Evolutionary conservation across 2,113 vertebrate genomes (phyloP).

Genomic region (Aythya baeri): DNA sequence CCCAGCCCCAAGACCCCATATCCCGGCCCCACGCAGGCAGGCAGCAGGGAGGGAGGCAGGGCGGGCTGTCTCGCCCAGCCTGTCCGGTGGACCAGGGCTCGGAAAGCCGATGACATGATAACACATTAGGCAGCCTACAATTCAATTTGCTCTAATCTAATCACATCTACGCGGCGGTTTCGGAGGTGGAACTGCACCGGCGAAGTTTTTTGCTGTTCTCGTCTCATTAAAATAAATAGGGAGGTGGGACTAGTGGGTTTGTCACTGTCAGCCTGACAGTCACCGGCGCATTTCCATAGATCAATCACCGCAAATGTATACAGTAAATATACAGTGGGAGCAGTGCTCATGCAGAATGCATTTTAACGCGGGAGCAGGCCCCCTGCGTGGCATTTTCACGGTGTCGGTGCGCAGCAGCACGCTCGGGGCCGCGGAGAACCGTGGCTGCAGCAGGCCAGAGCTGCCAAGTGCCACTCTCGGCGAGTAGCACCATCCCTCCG

Average conservation of each 20-base stretch:
- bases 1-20: background rate
- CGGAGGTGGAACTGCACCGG: constrained; percentile 45
- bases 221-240: constrained; percentile 70
- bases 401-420: constrained; percentile 21
- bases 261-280: constrained; percentile 43
- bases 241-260: constrained; percentile 45
- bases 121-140: constrained; percentile 63
- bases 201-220: constrained; percentile 66
- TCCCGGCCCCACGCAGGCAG: too few species aligned
- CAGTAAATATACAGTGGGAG: constrained; percentile 25
- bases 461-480: background rate
- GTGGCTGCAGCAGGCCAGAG: background rate
- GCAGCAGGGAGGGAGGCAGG: too few species aligned
- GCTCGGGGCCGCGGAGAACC: background rate
- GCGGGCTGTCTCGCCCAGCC: background rate
- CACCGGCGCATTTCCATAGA: constrained; percentile 10
- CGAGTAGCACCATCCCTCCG: background rate
- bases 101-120: constrained; percentile 63
- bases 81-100: constrained; percentile 26
- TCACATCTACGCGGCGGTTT: constrained; percentile 43
- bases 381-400: background rate
- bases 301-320: background rate
- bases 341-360: background rate
- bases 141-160: constrained; percentile 66
- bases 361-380: background rate